Percentiles rank a stretch among this genome's conserved stretches.
phyloP scores from a whole-genome alignment of 2,888 invertebrate genomes.

The Eupithecia dodoneata region DNA sequence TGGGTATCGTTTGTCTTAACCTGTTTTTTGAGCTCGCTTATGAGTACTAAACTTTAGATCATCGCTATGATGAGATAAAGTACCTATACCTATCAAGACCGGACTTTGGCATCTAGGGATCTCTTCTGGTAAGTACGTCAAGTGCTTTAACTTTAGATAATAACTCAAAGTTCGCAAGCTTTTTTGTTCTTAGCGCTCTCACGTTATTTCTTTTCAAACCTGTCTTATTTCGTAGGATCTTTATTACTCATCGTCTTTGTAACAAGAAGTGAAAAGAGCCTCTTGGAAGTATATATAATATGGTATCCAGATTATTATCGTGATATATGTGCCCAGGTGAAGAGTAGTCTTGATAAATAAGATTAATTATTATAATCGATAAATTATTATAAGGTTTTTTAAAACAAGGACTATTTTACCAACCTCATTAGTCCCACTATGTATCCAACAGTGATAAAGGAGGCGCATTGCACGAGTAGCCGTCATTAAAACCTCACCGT shows the following conservation, averaged over 20 bases:
- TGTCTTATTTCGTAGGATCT: not conserved
- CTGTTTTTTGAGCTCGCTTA: not conserved
- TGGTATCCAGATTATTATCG: not conserved
- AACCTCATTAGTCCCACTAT: not conserved
- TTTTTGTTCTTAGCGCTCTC: not conserved
- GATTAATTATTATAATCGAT: too few relatives aligned
- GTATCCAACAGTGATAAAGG: not conserved
- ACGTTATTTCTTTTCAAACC: not conserved
- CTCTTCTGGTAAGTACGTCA: not conserved
- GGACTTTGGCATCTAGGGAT: constrained; percentile 1
- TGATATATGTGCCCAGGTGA: not conserved
- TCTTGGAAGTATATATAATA: not conserved
- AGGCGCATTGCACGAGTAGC: not conserved
- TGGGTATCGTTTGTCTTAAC: not conserved
- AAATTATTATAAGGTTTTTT: too few relatives aligned
- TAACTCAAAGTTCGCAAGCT: constrained; percentile 1
- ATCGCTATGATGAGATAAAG: not conserved
- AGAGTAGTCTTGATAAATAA: not conserved
- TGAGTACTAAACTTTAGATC: not conserved
- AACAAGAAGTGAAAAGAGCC: not conserved
- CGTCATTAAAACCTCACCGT: not conserved
- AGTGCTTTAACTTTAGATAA: not conserved
- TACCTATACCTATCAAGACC: not conserved
- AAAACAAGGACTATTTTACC: not conserved
- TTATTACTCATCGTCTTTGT: not conserved